These are phyloP conservation scores for Cheiracanthium punctorium DNA, from an alignment of 2,888 invertebrate genomes.

Conservation along the genomic window DNA sequence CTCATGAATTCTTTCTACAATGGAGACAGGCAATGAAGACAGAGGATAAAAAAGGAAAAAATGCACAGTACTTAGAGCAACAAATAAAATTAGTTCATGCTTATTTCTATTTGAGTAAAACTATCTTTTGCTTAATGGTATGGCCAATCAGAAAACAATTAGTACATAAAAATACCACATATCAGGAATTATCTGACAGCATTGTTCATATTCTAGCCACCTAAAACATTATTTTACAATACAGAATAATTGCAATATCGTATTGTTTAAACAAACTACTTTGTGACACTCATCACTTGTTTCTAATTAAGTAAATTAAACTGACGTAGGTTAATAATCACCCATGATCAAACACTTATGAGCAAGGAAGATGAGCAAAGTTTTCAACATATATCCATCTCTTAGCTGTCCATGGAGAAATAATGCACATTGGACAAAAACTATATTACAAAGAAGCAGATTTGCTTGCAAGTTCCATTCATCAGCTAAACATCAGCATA, in stretches of 20 bases:
- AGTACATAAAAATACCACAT: not conserved
- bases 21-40: no score
- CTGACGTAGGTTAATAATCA: conserved; percentile 7
- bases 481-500: conserved; percentile 54
- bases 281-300: not conserved
- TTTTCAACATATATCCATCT: not conserved
- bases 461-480: conserved; percentile 12
- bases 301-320: conserved; percentile 43
- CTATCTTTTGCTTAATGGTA: no score
- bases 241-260: not conserved
- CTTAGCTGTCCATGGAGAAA: not conserved
- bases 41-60: no score
- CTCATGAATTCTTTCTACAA: no score
- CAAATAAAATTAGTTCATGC: no score
- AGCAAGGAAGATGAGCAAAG: conserved; percentile 53
- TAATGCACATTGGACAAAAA: not conserved
- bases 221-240: conserved; percentile 15
- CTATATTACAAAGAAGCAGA: conserved; percentile 8
- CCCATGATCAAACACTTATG: conserved; percentile 41
- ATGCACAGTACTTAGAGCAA: no score
- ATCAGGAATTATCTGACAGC: not conserved
- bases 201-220: not conserved
- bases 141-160: no score
- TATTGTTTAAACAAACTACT: not conserved
- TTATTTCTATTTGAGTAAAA: no score